Evolutionary conservation across 1,140 invertebrate species (phyloP), one percentile per base, ranked within the genome.

Genomic region (Cataglyphis hispanica): DNA sequence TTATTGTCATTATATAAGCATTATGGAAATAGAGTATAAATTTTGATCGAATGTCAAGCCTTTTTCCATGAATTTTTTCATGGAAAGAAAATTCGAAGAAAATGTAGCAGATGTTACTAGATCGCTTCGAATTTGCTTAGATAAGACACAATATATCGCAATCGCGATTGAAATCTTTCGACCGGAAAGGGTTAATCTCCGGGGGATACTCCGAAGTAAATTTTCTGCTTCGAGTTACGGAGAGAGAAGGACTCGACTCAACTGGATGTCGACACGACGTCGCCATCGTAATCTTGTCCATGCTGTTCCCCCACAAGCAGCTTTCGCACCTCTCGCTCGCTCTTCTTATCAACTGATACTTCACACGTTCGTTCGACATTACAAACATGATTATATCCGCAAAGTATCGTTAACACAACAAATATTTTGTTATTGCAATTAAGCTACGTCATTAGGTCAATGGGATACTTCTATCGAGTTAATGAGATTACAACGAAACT

Each of bases 201-300:
- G 8, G 67, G 27, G 67, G n/a, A 72, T 13, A 72, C 67, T 60
- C 66, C 25, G 50, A 83, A 67, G 25, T 81, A 11, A 70, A 72
- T 72, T 83, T 60, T 74, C 53, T 46, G 25, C 78, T 72, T 58
- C n/a, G 25, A n/a, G 13, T 43, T 46, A 61, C 37, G 37, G 53
- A 61, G 43, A 83, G 53, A 83, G 34, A 34, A 27, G 22, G 53
- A 72, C n/a, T 11, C 22, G 34, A 40, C 34, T 40, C 31, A 43
- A 80, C 77, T 53, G 16, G 16, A 80, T 34, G 16, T 78, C 64
- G 77, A 27, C 46, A 37, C 64, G 46, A 80, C 22, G 63, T 80
- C 77, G 77, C 50, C 78, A 83, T 83, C 78, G 53, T 83, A 60
- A 83, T 60, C 67, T 72, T 60, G 78, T 61, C 53, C 37, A 74